A percentile compares a stretch with the other conserved stretches of the same genome.
These are phyloP conservation scores for Australoheros scitulus DNA, from an alignment of 2,113 vertebrate genomes.

Conservation along the genomic window DNA sequence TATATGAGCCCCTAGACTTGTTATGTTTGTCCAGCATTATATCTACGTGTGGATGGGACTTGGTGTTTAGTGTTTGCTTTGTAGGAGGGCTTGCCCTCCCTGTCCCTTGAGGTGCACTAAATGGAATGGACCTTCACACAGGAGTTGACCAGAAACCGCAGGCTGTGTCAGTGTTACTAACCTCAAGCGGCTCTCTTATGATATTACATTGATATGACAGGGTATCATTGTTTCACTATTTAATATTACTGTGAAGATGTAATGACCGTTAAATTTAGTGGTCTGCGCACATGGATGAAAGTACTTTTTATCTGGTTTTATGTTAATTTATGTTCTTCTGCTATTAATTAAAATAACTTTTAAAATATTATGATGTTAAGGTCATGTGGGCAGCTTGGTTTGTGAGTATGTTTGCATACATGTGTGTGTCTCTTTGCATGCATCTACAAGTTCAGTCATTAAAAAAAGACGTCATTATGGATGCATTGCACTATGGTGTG, in stretches of 20 bases:
- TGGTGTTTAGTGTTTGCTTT: constrained; percentile 29
- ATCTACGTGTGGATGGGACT: background rate
- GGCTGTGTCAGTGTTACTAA: background rate
- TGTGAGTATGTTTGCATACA: background rate
- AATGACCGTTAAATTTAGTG: background rate
- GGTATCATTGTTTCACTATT: background rate
- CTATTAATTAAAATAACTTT: background rate
- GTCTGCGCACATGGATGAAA: background rate
- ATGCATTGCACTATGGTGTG: background rate
- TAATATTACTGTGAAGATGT: background rate
- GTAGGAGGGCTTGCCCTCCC: constrained; percentile 8
- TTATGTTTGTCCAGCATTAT: background rate
- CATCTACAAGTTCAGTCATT: background rate
- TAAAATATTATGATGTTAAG: background rate
- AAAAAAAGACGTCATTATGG: background rate
- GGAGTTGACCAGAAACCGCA: background rate
- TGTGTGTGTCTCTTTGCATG: no score
- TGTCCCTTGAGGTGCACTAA: background rate
- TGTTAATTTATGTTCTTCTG: background rate
- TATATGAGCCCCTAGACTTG: background rate
- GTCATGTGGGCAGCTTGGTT: background rate
- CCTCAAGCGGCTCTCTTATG: background rate
- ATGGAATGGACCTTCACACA: constrained; percentile 17
- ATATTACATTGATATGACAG: background rate
- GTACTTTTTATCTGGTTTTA: no score